A percentile compares a stretch with the other conserved stretches of the same genome.
These are phyloP conservation scores for Nilaparvata lugens DNA, from an alignment of 1,140 invertebrate species.

Conservation along the genomic window DNA sequence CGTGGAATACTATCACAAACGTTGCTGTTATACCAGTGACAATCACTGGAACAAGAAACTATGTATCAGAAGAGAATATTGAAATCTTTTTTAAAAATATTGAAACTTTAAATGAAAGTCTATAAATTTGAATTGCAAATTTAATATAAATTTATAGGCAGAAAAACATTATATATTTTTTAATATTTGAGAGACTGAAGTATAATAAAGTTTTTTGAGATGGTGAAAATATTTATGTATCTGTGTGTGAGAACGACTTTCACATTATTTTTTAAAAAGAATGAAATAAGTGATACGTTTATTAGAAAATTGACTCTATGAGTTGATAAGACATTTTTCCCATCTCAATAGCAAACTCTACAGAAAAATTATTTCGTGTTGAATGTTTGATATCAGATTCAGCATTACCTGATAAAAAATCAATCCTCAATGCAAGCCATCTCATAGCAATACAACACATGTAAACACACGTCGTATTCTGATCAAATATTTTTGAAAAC, in stretches of 20 bases:
- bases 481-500: slow-evolving; percentile 45
- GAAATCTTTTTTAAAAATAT: too few species aligned
- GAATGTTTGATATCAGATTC: background rate
- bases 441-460: slow-evolving; percentile 50
- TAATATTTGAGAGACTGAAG: too few species aligned
- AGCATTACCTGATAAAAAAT: slow-evolving; percentile 41
- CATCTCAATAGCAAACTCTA: too few species aligned
- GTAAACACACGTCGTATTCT: slow-evolving; percentile 43
- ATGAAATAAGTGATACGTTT: background rate
- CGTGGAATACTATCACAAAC: slow-evolving; percentile 46
- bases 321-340: background rate
- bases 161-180: too few species aligned
- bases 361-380: too few species aligned
- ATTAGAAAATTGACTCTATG: background rate
- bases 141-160: too few species aligned
- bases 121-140: too few species aligned
- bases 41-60: slow-evolving; percentile 33
- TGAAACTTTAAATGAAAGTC: too few species aligned
- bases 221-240: too few species aligned
- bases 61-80: too few species aligned
- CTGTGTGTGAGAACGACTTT: too few species aligned
- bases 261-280: background rate
- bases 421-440: slow-evolving; percentile 60
- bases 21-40: slow-evolving; percentile 43
- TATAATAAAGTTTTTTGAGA: too few species aligned